Evolutionary conservation across 1,140 invertebrate species (phyloP).

Genomic region (Bombus difficillimus): DNA sequence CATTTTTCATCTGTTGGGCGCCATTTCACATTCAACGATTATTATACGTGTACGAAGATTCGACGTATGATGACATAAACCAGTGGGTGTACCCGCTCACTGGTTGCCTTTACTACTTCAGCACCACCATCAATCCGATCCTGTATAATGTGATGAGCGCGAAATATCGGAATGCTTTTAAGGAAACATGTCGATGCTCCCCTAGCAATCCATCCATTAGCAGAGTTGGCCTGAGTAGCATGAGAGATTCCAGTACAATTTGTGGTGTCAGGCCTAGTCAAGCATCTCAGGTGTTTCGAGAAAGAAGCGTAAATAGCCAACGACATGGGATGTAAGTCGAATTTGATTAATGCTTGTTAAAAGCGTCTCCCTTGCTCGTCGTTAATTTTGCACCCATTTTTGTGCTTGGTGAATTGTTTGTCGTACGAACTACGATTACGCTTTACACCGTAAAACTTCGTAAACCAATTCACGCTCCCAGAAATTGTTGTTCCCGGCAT

Average conservation of each 20-base stretch:
- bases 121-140: slow-evolving; percentile 94
- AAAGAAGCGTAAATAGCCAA: slow-evolving; percentile 36
- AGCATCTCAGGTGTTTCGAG: slow-evolving; percentile 47
- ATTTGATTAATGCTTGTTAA: background rate
- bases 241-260: slow-evolving; percentile 36
- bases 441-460: no score
- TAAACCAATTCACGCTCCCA: background rate
- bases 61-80: slow-evolving; percentile 86
- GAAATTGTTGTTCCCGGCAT: background rate
- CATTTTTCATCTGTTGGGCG: slow-evolving; percentile 98
- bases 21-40: slow-evolving; percentile 97
- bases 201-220: slow-evolving; percentile 36
- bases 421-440: background rate
- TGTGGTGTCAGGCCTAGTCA: slow-evolving; percentile 29
- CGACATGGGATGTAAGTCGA: slow-evolving; percentile 43
- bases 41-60: slow-evolving; percentile 87
- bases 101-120: slow-evolving; percentile 93
- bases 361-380: background rate
- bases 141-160: slow-evolving; percentile 96
- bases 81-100: slow-evolving; percentile 91
- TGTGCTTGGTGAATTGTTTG: background rate
- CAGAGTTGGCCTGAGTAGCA: slow-evolving; percentile 46
- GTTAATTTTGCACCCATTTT: background rate
- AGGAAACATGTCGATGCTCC: slow-evolving; percentile 85
- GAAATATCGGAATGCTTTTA: slow-evolving; percentile 92